phyloP scores from a whole-genome alignment of 2,888 invertebrate genomes.

The Eilema griseolum region DNA sequence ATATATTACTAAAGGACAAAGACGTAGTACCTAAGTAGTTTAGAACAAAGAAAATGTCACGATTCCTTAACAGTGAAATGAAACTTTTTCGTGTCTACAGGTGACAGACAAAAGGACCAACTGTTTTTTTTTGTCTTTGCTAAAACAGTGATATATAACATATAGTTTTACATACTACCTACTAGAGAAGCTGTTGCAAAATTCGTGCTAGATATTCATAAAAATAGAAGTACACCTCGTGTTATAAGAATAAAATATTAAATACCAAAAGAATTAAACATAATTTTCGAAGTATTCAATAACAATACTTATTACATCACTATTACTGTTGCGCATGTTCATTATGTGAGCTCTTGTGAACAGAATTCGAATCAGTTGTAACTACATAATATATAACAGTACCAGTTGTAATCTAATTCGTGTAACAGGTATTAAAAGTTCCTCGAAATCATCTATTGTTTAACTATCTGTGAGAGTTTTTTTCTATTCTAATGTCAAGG shows the following conservation, averaged over 20 bases:
- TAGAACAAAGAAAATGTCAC: neutral
- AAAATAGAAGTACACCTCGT: neutral
- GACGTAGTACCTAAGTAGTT: neutral
- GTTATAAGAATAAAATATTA: neutral
- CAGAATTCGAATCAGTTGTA: slow-evolving; percentile 26
- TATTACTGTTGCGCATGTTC: slow-evolving; percentile 24
- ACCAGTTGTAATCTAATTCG: slow-evolving; percentile 13
- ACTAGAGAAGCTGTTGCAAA: neutral
- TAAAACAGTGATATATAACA: neutral
- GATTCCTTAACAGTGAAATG: neutral
- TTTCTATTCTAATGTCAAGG: slow-evolving; percentile 42
- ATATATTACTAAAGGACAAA: neutral
- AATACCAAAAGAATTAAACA: too few relatives aligned
- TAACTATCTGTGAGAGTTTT: slow-evolving; percentile 41
- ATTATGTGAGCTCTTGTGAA: slow-evolving; percentile 25
- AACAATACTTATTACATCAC: slow-evolving; percentile 19
- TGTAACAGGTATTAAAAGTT: slow-evolving; percentile 20
- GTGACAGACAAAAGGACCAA: neutral
- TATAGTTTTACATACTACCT: neutral
- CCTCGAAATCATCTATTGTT: slow-evolving; percentile 31
- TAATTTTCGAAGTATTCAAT: slow-evolving; percentile 14
- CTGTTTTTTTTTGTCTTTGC: neutral
- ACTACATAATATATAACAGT: neutral
- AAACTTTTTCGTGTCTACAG: neutral
- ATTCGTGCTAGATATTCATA: too few relatives aligned